A percentile compares a stretch with the other conserved stretches of the same genome.
Conservation (phyloP, 2,113 vertebrate genomes). For the Numenius arquata region DNA sequence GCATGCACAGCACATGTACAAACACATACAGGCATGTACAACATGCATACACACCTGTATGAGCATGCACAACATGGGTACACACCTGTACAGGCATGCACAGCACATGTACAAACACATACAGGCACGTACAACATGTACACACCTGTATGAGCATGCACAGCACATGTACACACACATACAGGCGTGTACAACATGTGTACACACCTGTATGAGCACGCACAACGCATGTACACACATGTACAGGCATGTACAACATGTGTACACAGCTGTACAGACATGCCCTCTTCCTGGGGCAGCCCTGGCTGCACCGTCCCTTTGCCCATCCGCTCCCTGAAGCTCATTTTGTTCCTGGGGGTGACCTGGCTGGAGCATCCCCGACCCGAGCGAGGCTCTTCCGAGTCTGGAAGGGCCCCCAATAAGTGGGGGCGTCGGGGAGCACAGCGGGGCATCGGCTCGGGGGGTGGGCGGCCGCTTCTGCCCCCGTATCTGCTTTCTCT, state of each 20-base stretch:
- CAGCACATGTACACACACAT: no score
- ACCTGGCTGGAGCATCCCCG: background rate
- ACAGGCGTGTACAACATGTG: accelerated
- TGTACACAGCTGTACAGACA: background rate
- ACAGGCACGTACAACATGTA: accelerated
- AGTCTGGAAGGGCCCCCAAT: background rate
- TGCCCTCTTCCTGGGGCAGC: background rate
- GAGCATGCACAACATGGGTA: background rate
- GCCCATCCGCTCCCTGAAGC: background rate
- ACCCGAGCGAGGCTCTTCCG: accelerated
- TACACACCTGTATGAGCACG: no score
- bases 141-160: background rate
- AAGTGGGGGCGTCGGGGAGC: background rate
- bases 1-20: background rate
- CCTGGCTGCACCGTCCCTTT: background rate
- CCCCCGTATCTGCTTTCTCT: background rate
- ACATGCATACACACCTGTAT: accelerated
- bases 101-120: accelerated
- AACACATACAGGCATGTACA: background rate
- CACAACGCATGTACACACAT: accelerated
- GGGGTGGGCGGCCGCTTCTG: accelerated
- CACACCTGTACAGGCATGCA: no score
- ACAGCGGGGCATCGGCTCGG: accelerated
- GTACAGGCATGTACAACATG: background rate
- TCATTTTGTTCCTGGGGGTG: background rate